A percentile compares a stretch with the other conserved stretches of the same genome.
Evolutionary conservation across 2,113 vertebrate genomes (phyloP).

Genomic region (Isichthys henryi): DNA sequence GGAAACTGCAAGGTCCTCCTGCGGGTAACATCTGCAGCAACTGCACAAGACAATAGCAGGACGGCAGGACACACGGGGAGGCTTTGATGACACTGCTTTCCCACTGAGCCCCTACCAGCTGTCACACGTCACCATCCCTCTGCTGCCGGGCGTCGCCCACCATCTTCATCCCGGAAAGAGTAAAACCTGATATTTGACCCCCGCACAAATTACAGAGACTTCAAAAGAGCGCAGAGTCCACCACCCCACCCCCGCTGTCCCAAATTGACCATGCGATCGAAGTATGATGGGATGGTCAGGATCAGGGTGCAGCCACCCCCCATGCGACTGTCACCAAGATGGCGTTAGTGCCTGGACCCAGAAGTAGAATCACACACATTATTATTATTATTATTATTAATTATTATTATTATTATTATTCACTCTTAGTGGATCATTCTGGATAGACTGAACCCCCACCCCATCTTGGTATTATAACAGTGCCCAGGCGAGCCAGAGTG

Average conservation of each 20-base stretch:
- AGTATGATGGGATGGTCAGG: neutral
- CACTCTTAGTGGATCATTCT: neutral
- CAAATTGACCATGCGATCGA: neutral
- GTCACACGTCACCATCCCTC: neutral
- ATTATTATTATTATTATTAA: neutral
- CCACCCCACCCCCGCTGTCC: neutral
- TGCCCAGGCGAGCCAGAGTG: neutral
- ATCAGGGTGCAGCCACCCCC: constrained; percentile 10
- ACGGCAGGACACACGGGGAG: neutral
- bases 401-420: neutral
- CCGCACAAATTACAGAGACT: constrained; percentile 14
- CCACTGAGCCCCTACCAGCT: neutral
- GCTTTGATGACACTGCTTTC: neutral
- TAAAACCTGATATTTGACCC: constrained; percentile 13
- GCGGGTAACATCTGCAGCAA: neutral
- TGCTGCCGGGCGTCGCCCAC: neutral
- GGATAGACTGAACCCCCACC: neutral
- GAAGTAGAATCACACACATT: neutral
- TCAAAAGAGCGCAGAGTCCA: constrained; percentile 6
- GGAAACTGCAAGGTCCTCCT: neutral
- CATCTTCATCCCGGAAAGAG: neutral
- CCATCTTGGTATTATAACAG: neutral
- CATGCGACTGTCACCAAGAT: neutral
- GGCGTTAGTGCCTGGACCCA: neutral
- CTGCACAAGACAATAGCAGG: neutral